Conservation (phyloP, 2,113 vertebrate species). For the Anseranas semipalmata region DNA sequence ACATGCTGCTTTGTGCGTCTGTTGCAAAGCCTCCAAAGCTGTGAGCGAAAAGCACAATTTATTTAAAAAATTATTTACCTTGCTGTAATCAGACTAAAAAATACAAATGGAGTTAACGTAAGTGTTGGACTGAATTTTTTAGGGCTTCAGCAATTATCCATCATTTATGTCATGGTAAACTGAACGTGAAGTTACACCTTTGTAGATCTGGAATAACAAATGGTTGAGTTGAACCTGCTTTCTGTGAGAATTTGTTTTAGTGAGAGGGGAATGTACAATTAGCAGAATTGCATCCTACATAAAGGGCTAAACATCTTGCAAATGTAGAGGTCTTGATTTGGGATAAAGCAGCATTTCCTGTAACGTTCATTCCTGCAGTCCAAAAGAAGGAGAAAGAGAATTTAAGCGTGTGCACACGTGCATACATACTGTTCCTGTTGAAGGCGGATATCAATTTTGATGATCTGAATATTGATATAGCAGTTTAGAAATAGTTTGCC, state of each 20-base stretch:
- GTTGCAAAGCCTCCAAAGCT: background rate
- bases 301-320: background rate
- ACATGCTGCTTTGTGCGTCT: background rate
- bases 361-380: background rate
- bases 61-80: background rate
- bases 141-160: background rate
- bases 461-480: constrained; percentile 35
- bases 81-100: background rate
- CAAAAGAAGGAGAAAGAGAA: background rate
- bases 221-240: background rate
- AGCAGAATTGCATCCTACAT: background rate
- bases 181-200: background rate
- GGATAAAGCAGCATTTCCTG: background rate
- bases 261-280: background rate
- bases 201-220: background rate
- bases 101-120: background rate
- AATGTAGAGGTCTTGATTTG: background rate
- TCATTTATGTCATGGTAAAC: background rate
- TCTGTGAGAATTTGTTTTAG: background rate
- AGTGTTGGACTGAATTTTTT: background rate
- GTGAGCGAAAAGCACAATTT: background rate
- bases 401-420: background rate
- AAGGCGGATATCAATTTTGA: constrained; percentile 40
- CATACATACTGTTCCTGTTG: background rate
- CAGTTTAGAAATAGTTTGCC: constrained; percentile 48